Percentiles rank a stretch among this genome's conserved stretches.
phyloP scores from a whole-genome alignment of 2,888 invertebrate species.

The Drosophila borborema region DNA sequence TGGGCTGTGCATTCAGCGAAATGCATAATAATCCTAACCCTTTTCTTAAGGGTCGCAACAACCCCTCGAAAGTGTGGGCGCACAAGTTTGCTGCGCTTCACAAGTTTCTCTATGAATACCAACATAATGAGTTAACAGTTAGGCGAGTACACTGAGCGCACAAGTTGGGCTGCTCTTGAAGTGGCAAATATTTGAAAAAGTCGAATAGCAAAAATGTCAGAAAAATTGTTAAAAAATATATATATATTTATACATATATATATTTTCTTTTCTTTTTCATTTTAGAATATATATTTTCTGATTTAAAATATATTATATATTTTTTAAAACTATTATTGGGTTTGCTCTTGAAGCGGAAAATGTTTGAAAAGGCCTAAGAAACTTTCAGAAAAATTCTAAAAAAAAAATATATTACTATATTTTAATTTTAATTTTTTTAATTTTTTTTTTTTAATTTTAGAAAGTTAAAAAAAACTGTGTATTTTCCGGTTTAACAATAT shows the following conservation, averaged over 20 bases:
- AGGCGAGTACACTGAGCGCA: conserved; percentile 36
- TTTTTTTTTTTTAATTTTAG: too few species aligned
- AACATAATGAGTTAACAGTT: conserved; percentile 62
- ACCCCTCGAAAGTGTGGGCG: conserved; percentile 24
- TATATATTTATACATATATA: too few species aligned
- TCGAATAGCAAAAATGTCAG: neutral
- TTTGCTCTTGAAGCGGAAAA: neutral
- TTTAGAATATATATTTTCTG: too few species aligned
- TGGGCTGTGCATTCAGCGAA: conserved; percentile 20
- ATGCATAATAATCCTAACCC: conserved; percentile 71
- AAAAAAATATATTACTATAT: neutral
- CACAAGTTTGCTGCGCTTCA: conserved; percentile 54
- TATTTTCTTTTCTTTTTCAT: too few species aligned
- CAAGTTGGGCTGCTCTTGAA: neutral
- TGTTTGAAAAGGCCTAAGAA: neutral
- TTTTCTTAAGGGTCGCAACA: conserved; percentile 32
- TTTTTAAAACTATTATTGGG: too few species aligned
- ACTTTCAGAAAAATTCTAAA: neutral
- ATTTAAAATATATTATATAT: too few species aligned
- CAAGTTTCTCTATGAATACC: conserved; percentile 63
- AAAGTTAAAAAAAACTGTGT: too few species aligned
- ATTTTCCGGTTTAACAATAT: too few species aligned
- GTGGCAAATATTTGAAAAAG: neutral
- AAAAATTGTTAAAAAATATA: neutral
- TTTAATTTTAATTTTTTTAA: too few species aligned